A percentile compares a stretch with the other conserved stretches of the same genome.
These are phyloP conservation scores for Chymomyza amoena DNA, from an alignment of 2,888 invertebrate species.

Conservation along the genomic window DNA sequence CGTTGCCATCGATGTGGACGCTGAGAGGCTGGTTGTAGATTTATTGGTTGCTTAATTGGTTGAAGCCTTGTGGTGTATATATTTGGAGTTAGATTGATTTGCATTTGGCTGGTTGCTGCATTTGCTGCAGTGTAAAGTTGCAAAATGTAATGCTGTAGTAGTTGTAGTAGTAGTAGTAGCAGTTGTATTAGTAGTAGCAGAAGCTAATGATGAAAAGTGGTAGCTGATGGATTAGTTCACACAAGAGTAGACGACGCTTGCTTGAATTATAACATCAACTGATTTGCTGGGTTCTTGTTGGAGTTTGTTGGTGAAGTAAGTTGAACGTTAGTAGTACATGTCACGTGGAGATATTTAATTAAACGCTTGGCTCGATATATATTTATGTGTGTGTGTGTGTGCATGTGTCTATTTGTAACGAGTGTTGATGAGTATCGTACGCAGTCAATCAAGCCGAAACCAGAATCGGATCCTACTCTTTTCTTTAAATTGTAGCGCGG, in stretches of 20 bases:
- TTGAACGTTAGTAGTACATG: neutral
- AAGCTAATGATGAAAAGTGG: slow-evolving; percentile 20
- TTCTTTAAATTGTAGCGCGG: neutral
- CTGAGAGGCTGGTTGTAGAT: slow-evolving; percentile 33
- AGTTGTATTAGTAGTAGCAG: slow-evolving; percentile 41
- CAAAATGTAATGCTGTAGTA: slow-evolving; percentile 26
- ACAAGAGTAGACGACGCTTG: slow-evolving; percentile 2
- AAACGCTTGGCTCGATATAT: neutral
- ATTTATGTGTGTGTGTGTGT: slow-evolving; percentile 10
- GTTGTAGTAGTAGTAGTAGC: slow-evolving; percentile 38
- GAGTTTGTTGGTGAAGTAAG: neutral
- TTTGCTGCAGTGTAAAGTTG: slow-evolving; percentile 49
- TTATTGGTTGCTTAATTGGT: slow-evolving; percentile 37
- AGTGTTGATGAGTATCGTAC: slow-evolving; percentile 4
- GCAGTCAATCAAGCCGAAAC: neutral
- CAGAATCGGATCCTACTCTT: slow-evolving; percentile 5
- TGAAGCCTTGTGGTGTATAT: slow-evolving; percentile 34
- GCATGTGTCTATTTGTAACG: slow-evolving; percentile 8
- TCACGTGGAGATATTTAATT: neutral
- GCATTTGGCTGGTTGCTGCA: slow-evolving; percentile 39
- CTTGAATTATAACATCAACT: neutral
- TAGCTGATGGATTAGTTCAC: slow-evolving; percentile 4
- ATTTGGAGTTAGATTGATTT: slow-evolving; percentile 45
- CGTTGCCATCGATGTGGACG: neutral
- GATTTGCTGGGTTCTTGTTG: neutral